Conservation (phyloP, 2,888 invertebrate species). For the Parapristionchus giblindavisi region DNA sequence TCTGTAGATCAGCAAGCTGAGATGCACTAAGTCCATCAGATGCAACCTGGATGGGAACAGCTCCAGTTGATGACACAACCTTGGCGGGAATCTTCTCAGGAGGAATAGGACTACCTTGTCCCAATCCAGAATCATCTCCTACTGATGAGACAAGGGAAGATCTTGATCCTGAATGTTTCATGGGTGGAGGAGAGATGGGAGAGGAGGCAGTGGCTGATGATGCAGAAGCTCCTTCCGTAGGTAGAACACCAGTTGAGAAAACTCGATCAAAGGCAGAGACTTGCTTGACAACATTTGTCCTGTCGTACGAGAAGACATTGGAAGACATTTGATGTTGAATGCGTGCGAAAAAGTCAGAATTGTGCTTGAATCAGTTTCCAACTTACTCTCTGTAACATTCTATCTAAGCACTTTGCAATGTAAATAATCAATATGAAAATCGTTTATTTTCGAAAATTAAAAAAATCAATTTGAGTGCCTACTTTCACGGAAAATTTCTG, state of each 20-base stretch:
- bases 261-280: slow-evolving; percentile 33
- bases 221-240: background rate
- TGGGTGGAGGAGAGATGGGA: slow-evolving; percentile 27
- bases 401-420: no score
- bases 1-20: slow-evolving; percentile 63
- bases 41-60: slow-evolving; percentile 32
- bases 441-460: no score
- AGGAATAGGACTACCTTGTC: slow-evolving; percentile 35
- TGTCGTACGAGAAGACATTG: slow-evolving; percentile 37
- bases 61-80: background rate
- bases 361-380: no score
- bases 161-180: slow-evolving; percentile 35
- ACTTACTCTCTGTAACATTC: no score
- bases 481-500: no score
- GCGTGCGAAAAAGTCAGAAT: no score
- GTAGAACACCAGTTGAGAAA: slow-evolving; percentile 31
- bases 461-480: no score
- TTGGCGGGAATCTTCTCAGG: slow-evolving; percentile 6
- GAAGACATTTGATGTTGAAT: no score
- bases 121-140: slow-evolving; percentile 35
- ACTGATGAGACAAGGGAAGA: slow-evolving; percentile 36
- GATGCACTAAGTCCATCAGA: slow-evolving; percentile 61
- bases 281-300: slow-evolving; percentile 23
- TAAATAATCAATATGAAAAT: no score
- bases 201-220: slow-evolving; percentile 1